Evolutionary conservation across 2,888 invertebrate genomes (phyloP), one percentile per base, ranked within the genome.

Genomic region (Biston stratarius): DNA sequence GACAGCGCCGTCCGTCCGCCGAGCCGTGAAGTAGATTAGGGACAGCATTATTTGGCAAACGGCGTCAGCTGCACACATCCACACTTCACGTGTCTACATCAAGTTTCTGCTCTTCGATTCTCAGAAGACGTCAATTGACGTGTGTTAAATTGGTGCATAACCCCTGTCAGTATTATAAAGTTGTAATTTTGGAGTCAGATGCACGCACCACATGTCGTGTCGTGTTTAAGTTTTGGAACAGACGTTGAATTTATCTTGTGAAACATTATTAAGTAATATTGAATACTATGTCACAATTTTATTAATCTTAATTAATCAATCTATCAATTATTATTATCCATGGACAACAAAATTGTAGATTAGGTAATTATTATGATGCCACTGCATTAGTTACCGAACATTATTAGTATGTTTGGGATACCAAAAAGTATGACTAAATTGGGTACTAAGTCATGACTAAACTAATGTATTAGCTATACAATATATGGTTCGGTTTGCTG

Each of bases 1-100:
- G 92, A 89, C 91, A 89, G 88, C 83, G 82, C 83, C 85, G 82
- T 80, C 86, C 85, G 86, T 81, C 86, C 89, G 84, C 75, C 87
- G 86, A 79, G 89, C 88, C 91, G 88, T 92, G 88, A 90, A 92
- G 88, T 90, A 92, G 92, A 92, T 92, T 92, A 93, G 92, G 92
- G 91, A 90, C 92, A 90, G 91, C 90, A 92, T 92, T 91, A 90
- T 91, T 89, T 90, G 83, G 80, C 89, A 90, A 90, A 90, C 82
- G 87, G 87, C 89, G 93, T 91, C 93, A 94, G 93, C 93, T 94
- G 93, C 92, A 92, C 86, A 82, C 88, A 86, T 85, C 83, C 92
- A 92, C 86, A 83, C 88, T 85, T 86, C 83, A 83, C 85, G 82
- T 87, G 85, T 88, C 84, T 73, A 78, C 79, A 79, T 75, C 77